A percentile compares a stretch with the other conserved stretches of the same genome.
Conservation (phyloP, 2,888 invertebrate species). For the Drosophila niveifrons region DNA sequence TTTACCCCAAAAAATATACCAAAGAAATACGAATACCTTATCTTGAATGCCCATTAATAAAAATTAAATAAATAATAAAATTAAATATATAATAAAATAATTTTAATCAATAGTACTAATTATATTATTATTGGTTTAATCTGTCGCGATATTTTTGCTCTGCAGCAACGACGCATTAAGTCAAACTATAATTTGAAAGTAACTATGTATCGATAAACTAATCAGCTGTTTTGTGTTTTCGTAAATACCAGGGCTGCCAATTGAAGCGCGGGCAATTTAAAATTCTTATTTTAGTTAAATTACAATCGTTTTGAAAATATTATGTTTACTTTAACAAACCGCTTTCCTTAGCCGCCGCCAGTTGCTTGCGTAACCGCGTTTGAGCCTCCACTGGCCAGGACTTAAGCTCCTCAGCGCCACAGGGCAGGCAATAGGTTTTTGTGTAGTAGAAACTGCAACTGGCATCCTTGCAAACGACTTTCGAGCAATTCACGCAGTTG, state of each 20-base stretch:
- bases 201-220: background rate
- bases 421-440: conserved; percentile 90
- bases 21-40: background rate
- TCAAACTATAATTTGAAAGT: background rate
- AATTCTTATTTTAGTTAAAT: background rate
- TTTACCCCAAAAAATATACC: background rate
- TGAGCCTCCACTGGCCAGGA: conserved; percentile 90
- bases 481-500: conserved; percentile 90
- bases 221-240: background rate
- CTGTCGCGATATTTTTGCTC: too few species aligned
- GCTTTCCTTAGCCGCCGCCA: conserved; percentile 41
- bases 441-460: conserved; percentile 93
- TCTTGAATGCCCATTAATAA: too few species aligned
- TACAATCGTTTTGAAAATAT: background rate
- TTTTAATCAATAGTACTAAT: too few species aligned
- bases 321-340: background rate
- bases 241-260: background rate
- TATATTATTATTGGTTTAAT: too few species aligned
- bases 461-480: conserved; percentile 89
- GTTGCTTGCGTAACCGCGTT: conserved; percentile 87
- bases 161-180: too few species aligned
- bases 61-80: too few species aligned
- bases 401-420: conserved; percentile 87
- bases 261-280: background rate
- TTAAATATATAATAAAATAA: too few species aligned